Evolutionary conservation across 2,797 vertebrate species (phyloP), one percentile per base, ranked within the genome.

Genomic region (Acanthurus tractus): DNA sequence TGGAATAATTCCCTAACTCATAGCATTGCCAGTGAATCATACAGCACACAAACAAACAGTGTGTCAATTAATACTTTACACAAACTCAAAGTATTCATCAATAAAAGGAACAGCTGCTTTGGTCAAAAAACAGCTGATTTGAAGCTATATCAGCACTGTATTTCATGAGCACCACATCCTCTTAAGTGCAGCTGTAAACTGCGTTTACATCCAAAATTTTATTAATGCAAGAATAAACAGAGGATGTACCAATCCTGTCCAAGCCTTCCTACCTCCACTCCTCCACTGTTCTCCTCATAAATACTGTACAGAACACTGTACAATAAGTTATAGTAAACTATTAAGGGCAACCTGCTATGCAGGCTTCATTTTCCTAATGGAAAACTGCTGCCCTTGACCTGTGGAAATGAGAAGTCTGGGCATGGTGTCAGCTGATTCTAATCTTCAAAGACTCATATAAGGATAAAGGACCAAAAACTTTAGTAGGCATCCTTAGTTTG

Each of bases 41-140:
- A 2, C 42, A 65, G 63, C 55, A 75, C 54, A 79, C 45, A 69
- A 64, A 74, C 62, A 74, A 81, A 71, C 57, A 61, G 52, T 38
- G 8, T 73, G 67, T 76, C 15, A 62, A 79, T 74, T 74, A 69
- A 69, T 54, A 62, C 81, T n/a, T 63, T 18, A 63, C 44, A 74
- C 62, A 68, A 7, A 57, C 10, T 56, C 52, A 76, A 65, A 57
- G 49, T 53, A 45, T 34, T 29, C n/a, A 45, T 70, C 42, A 70
- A 52, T 64, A 81, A 76, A 65, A 81, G 50, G 42, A 69, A 70
- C 45, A 76, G 79, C 76, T 83, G 74, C 45, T 65, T 84, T 77
- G 55, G 23, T 73, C 38, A 63, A 76, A 62, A 85, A 78, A 77
- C 12, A 40, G 14, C 63, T 71, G 59, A 76, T 84, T 81, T 84